Percentiles rank a stretch among this genome's conserved stretches.
phyloP scores from a whole-genome alignment of 2,888 invertebrate species.

The Trachelus tabidus region DNA sequence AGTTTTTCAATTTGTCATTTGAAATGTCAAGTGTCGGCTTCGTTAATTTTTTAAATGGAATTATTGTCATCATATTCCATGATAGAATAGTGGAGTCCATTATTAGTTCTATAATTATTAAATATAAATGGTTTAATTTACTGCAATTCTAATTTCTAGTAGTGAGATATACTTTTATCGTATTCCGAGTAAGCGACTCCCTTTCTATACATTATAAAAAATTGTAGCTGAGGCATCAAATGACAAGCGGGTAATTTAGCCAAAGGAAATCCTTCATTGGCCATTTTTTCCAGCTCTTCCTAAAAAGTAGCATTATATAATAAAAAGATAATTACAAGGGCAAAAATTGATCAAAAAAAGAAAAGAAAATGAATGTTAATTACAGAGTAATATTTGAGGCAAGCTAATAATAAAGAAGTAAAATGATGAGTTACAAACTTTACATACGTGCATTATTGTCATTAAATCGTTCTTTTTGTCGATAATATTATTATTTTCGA shows the following conservation, averaged over 20 bases:
- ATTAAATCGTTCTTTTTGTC: background rate
- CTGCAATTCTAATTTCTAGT: background rate
- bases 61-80: constrained; percentile 34
- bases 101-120: constrained; percentile 33
- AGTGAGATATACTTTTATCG: constrained; percentile 9
- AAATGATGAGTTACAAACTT: background rate
- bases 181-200: constrained; percentile 32
- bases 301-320: constrained; percentile 22
- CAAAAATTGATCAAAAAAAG: background rate
- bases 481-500: background rate
- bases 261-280: constrained; percentile 50
- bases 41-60: constrained; percentile 14
- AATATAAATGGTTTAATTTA: background rate
- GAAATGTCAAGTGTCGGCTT: constrained; percentile 33
- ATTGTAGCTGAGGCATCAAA: constrained; percentile 51
- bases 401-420: background rate
- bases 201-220: constrained; percentile 55
- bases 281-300: constrained; percentile 51
- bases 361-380: background rate
- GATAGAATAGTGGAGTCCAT: constrained; percentile 25
- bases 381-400: background rate
- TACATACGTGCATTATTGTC: constrained; percentile 9
- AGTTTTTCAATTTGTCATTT: constrained; percentile 21
- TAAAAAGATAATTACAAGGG: background rate
- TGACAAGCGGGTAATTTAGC: constrained; percentile 53